Conservation (phyloP, 2,113 vertebrate species). For the Acanthochromis polyacanthus region DNA sequence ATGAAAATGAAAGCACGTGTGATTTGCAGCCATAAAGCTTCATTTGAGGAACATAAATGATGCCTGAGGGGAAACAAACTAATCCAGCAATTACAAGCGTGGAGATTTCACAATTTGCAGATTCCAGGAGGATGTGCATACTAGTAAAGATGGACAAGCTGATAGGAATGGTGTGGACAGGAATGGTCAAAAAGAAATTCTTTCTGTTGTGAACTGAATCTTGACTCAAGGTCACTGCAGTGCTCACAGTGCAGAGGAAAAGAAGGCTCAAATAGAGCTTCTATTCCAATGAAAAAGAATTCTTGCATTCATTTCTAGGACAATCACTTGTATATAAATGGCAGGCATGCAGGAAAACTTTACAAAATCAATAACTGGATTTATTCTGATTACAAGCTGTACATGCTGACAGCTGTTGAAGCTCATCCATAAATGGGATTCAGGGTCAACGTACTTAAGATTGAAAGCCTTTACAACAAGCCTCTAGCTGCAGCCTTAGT, state of each 20-base stretch:
- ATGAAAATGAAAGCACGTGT: constrained; percentile 19
- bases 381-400: background rate
- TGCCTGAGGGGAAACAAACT: constrained; percentile 30
- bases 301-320: background rate
- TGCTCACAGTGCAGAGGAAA: background rate
- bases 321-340: background rate
- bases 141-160: background rate
- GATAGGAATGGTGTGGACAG: background rate
- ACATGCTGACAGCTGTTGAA: background rate
- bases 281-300: background rate
- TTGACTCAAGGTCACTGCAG: background rate
- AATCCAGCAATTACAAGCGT: constrained; percentile 14
- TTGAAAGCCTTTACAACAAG: too few relatives aligned
- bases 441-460: too few relatives aligned
- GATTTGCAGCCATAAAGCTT: constrained; percentile 5
- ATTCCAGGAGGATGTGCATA: background rate
- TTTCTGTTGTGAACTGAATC: background rate
- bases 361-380: background rate
- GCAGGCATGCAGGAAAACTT: background rate
- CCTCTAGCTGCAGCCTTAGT: too few relatives aligned
- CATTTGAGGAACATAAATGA: constrained; percentile 11
- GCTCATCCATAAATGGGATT: background rate
- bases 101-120: background rate
- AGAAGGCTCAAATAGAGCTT: background rate
- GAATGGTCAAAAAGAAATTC: background rate